Evolutionary conservation across 2,113 vertebrate genomes (phyloP).

Genomic region (human (Homo sapiens)): DNA sequence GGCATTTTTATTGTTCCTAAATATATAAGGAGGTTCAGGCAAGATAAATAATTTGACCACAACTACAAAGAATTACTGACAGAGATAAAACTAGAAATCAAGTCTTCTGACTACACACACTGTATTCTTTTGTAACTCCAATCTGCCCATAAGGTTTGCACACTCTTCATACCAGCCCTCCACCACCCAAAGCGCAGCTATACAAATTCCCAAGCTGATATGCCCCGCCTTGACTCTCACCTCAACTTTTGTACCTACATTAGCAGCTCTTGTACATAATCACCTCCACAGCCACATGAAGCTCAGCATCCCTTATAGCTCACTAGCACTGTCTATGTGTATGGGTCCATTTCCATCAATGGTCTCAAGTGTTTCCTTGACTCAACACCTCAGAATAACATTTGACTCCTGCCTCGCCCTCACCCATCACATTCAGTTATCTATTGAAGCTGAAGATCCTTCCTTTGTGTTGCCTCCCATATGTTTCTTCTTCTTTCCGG

Average conservation of each 20-base stretch:
- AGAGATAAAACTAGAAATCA: background rate
- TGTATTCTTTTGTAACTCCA: background rate
- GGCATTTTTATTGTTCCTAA: background rate
- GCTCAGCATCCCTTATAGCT: background rate
- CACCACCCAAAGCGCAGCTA: background rate
- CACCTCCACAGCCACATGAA: background rate
- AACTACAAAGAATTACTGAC: background rate
- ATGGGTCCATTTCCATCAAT: background rate
- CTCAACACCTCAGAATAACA: background rate
- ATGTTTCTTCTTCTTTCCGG: background rate
- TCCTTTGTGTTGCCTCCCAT: accelerated
- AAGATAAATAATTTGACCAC: constrained; percentile 17
- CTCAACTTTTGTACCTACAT: background rate
- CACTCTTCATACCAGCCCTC: background rate
- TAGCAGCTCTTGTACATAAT: background rate
- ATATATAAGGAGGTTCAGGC: background rate
- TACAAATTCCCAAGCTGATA: background rate
- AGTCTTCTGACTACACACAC: background rate
- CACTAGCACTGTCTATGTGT: too few relatives aligned
- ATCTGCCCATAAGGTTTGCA: background rate
- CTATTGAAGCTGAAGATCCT: background rate
- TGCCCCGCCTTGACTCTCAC: background rate
- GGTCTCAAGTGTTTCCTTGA: background rate
- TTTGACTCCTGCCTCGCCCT: background rate
- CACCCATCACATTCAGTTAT: background rate